Base-by-base conservation (phyloP, 2,888 invertebrate genomes). In the Chymomyza amoena region DNA sequence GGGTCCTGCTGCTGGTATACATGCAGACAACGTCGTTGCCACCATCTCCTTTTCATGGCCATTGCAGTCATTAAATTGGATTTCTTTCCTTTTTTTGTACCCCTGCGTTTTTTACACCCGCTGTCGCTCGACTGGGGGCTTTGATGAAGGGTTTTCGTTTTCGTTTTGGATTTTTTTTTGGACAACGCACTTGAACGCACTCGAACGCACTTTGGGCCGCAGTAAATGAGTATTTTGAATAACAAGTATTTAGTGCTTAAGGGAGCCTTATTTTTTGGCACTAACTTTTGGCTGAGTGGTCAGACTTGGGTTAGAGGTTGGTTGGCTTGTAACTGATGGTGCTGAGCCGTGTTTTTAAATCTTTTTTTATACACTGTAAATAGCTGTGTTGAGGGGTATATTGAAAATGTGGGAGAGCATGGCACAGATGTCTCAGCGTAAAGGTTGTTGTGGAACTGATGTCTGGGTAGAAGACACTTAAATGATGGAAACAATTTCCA, bases 1-100 rank as follows among this genome's bases (percentile, higher is more conserved):
- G 72, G 88, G 87, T 83, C 69, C 68, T 52, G 72, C 52, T 39
- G 39, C 39, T 45, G 32, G 32, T 32, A 45, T 13, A 45, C 39
- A 45, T 45, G 39, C 39, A 45, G 39, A 45, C 39, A 45, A 45
- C 39, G 39, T 45, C 39, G 39, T 45, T 7, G 39, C 13, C 39
- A 45, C 39, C 39, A 6, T 13, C 25, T 57, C 18, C 57, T 57
- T 57, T 25, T 64, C 65, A 63, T 57, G 66, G 69, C 69, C 79
- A 72, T 67, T 79, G 79, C 75, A 84, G 84, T 87, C 89, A 84
- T 87, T 84, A 87, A 89, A 87, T 85, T 89, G 80, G 89, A 89
- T 89, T 84, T 89, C 74, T 75, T 85, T 77, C 56, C 77, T 62
- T 52, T 66, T 20, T 54, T 61, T 61, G 45, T 68, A 25, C 28